A percentile compares a stretch with the other conserved stretches of the same genome.
phyloP scores from a whole-genome alignment of 2,888 invertebrate species.

The Cantharis nigra region DNA sequence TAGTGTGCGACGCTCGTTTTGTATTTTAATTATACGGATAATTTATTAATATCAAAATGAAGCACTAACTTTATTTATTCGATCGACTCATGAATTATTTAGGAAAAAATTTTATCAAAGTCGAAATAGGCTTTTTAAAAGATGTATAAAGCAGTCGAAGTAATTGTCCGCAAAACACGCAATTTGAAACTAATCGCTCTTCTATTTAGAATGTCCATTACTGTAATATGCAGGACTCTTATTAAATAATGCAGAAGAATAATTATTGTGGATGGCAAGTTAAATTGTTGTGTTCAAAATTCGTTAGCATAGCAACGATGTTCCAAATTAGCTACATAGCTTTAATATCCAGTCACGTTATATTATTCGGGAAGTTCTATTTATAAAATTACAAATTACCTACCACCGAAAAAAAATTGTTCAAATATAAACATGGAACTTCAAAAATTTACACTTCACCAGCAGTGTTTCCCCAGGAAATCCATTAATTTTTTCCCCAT shows the following conservation, averaged over 20 bases:
- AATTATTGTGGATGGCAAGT: neutral
- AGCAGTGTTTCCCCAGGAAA: neutral
- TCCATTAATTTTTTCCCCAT: neutral
- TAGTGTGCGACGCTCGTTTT: neutral
- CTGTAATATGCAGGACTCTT: neutral
- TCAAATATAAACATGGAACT: neutral
- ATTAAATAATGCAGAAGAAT: neutral
- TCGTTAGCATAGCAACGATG: neutral
- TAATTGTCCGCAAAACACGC: neutral
- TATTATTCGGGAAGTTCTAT: neutral
- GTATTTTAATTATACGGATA: neutral
- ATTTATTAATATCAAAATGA: neutral
- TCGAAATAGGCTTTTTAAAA: neutral
- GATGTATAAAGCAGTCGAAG: neutral
- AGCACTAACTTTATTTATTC: neutral
- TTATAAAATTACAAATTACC: neutral
- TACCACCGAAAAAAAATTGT: neutral
- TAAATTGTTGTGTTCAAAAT: constrained; percentile 3
- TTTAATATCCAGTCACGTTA: neutral
- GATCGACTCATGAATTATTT: neutral
- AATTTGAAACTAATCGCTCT: constrained; percentile 1
- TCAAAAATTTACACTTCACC: neutral
- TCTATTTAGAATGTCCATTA: neutral
- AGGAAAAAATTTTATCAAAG: neutral
- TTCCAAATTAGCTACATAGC: neutral